Percentiles rank a stretch among this genome's conserved stretches.
phyloP scores from a whole-genome alignment of 1,140 invertebrate genomes.

The Heliothis virescens region DNA sequence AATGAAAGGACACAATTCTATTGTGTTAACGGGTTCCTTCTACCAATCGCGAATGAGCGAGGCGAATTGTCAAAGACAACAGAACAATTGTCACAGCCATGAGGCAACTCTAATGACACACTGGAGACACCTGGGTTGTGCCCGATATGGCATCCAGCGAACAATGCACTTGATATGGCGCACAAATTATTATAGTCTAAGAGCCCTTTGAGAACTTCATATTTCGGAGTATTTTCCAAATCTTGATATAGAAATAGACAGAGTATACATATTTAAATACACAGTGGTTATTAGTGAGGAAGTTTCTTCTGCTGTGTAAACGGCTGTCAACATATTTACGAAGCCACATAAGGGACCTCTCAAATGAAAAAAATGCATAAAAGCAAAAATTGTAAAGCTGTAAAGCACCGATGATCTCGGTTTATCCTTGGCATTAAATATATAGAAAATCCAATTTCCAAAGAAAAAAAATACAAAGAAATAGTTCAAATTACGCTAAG shows the following conservation, averaged over 20 bases:
- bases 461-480: too few species aligned
- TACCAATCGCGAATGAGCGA: slow-evolving; percentile 63
- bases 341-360: not conserved
- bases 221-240: not conserved
- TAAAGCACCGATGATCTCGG: too few species aligned
- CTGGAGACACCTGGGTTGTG: slow-evolving; percentile 5
- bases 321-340: not conserved
- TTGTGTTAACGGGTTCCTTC: slow-evolving; percentile 65
- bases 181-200: slow-evolving; percentile 23
- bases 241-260: not conserved
- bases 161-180: slow-evolving; percentile 16
- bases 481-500: too few species aligned
- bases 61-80: slow-evolving; percentile 72
- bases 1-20: slow-evolving; percentile 75
- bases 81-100: slow-evolving; percentile 51
- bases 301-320: not conserved
- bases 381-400: too few species aligned
- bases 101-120: slow-evolving; percentile 40
- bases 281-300: not conserved
- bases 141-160: slow-evolving; percentile 15
- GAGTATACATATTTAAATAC: too few species aligned
- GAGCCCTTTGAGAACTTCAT: not conserved
- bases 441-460: too few species aligned
- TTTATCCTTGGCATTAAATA: too few species aligned
- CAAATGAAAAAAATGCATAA: too few species aligned